Evolutionary conservation across 2,113 vertebrate genomes (phyloP).

Genomic region (Hypanus sabinus): DNA sequence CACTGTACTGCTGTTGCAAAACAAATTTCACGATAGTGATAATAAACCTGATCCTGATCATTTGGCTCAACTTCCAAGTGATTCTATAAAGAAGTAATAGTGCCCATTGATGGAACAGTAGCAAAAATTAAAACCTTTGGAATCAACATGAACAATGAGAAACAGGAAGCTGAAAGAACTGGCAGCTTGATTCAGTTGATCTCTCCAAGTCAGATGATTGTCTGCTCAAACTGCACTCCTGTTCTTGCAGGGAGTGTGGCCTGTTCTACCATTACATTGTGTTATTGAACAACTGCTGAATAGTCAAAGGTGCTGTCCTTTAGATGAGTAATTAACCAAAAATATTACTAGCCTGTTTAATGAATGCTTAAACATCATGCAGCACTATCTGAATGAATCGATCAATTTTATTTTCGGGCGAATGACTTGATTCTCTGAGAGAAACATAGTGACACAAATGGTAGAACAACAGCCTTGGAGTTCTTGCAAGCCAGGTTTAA

Average conservation of each 20-base stretch:
- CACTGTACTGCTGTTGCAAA: too few species aligned
- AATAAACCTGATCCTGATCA: background rate
- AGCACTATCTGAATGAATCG: background rate
- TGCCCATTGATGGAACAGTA: background rate
- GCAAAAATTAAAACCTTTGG: background rate
- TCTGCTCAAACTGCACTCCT: background rate
- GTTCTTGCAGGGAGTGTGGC: background rate
- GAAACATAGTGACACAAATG: too few species aligned
- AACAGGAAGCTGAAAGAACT: background rate
- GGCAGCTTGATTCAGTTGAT: background rate
- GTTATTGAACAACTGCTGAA: background rate
- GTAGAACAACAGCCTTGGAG: too few species aligned
- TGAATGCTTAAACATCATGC: background rate
- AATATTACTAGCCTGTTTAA: background rate
- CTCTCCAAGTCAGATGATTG: background rate
- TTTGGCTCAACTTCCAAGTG: background rate
- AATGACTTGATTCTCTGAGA: background rate
- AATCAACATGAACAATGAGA: background rate
- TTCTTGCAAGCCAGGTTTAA: too few species aligned
- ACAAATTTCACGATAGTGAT: too few species aligned
- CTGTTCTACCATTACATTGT: background rate
- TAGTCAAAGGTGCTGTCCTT: background rate
- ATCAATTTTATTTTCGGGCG: background rate
- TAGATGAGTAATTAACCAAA: background rate
- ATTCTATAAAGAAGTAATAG: background rate